These are phyloP conservation scores for Drosophila longiperda DNA, from an alignment of 2,888 invertebrate species.

Conservation along the genomic window DNA sequence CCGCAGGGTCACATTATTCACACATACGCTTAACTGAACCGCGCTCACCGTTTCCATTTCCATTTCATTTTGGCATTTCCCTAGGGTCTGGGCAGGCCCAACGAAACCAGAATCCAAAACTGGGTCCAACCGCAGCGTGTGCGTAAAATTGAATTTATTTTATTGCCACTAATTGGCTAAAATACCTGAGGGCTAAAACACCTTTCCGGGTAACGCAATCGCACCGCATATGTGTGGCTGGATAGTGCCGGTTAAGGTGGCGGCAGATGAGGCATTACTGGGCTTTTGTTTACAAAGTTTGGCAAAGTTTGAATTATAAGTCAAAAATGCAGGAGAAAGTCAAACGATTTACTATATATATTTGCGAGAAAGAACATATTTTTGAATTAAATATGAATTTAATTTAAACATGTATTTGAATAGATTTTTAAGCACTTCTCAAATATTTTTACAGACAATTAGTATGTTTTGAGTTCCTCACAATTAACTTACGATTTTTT, in stretches of 20 bases:
- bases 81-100: constrained; percentile 15
- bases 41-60: constrained; percentile 2
- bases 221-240: constrained; percentile 27
- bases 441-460: neutral
- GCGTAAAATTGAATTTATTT: constrained; percentile 84
- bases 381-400: neutral
- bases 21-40: constrained; percentile 76
- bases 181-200: constrained; percentile 78
- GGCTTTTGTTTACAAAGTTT: constrained; percentile 29
- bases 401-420: neutral
- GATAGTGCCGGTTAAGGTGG: neutral
- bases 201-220: constrained; percentile 20
- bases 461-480: too few species aligned
- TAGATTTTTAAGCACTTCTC: neutral
- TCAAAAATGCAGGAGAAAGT: neutral
- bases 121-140: constrained; percentile 64
- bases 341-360: neutral
- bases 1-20: constrained; percentile 78
- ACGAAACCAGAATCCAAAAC: constrained; percentile 34
- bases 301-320: neutral
- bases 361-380: neutral
- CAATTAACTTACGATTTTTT: too few species aligned
- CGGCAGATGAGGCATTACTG: constrained; percentile 17
- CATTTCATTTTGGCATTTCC: constrained; percentile 16
- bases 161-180: constrained; percentile 83